Evolutionary conservation across 2,113 vertebrate species (phyloP).

Genomic region (Dromas ardeola): DNA sequence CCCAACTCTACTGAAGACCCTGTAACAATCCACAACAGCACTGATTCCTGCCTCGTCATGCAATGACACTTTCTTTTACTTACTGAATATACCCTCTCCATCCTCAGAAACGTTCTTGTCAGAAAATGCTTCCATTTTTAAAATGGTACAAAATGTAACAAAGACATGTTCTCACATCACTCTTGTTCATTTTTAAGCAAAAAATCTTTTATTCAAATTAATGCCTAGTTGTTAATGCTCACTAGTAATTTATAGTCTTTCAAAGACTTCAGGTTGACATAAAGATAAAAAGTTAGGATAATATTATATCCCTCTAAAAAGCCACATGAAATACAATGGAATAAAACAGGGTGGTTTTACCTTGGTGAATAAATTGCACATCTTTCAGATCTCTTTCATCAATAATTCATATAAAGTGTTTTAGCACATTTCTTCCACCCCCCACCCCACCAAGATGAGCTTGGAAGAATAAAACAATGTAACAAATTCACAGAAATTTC

Average conservation of each 20-base stretch:
- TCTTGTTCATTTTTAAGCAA: neutral
- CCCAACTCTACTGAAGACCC: neutral
- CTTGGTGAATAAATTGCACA: neutral
- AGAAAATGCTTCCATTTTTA: neutral
- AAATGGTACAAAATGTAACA: neutral
- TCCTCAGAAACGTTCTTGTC: neutral
- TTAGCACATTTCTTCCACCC: neutral
- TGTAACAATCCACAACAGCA: neutral
- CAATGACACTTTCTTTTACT: neutral
- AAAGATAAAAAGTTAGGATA: neutral
- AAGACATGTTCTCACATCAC: neutral
- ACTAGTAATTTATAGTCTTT: neutral
- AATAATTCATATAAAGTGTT: neutral
- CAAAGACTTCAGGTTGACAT: neutral
- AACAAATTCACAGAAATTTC: neutral
- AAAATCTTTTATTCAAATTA: neutral
- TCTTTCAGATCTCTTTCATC: neutral
- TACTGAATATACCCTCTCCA: neutral
- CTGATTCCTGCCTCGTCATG: neutral
- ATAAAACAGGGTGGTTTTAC: neutral
- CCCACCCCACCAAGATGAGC: neutral
- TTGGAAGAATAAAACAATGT: neutral
- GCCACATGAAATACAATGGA: neutral
- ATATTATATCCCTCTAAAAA: neutral
- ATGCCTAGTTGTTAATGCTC: neutral